Evolutionary conservation across 2,888 invertebrate genomes (phyloP), one percentile per base, ranked within the genome.

Genomic region (Polymixis lichenea): DNA sequence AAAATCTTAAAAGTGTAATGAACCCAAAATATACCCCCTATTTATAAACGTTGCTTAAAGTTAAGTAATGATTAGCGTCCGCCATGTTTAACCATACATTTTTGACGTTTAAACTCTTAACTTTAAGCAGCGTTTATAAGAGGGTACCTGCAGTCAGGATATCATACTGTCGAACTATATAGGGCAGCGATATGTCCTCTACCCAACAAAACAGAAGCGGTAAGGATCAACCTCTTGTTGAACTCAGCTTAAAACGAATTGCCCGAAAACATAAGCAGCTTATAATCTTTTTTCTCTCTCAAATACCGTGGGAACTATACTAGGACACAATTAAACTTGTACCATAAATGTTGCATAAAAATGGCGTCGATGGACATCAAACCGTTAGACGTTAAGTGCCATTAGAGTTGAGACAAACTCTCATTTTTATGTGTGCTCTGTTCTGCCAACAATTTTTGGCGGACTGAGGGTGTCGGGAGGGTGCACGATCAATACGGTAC

Each of bases 401-500:
- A 65, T 74, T 70, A 22, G 32, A 60, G 2, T 32, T 32, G 4
- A 75, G 66, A 73, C 65, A 67, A 71, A 68, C 75, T 80, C 82
- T 72, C 67, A 84, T 81, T 81, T 84, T 77, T 82, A 86, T 82
- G 83, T 85, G 80, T 84, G 79, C 84, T 75, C 69, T 82, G 83
- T 71, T 72, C 73, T 69, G 71, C 75, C 49, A 78, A 77, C 83
- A 72, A 87, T 86, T 89, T 87, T 89, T 85, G 87, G 87, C 77
- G 86, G 88, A 84, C 86, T 83, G 85, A 84, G 80, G 80, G 86
- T 77, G 86, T 86, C 85, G 83, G 81, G 88, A 75, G 86, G 86
- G 85, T 72, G 84, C 83, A 86, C 93, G 94, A 94, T 94, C 94
- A 93, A 93, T 94, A 94, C 93, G 46, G 82, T 74, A 77, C 80